phyloP scores from a whole-genome alignment of 2,888 invertebrate species.

The Drosophila parthenogenetica region DNA sequence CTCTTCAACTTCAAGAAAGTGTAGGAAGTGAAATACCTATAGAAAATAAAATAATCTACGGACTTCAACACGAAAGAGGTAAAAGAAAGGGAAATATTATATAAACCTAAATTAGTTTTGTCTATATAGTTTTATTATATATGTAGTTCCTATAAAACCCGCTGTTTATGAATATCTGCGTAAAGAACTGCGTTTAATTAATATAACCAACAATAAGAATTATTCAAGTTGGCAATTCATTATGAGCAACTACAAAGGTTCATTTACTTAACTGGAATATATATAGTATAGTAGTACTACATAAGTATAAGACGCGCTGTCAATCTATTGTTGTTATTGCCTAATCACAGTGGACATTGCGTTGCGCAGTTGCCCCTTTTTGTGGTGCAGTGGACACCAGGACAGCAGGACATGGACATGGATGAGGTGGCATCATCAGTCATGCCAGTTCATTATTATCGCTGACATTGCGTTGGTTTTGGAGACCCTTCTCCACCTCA shows the following conservation, averaged over 20 bases:
- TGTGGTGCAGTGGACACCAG: constrained; percentile 6
- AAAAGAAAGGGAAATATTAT: no score
- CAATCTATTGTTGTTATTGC: constrained; percentile 27
- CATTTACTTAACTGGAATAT: not conserved
- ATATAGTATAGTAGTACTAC: not conserved
- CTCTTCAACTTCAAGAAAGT: no score
- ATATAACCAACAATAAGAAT: constrained; percentile 42
- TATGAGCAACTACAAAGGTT: constrained; percentile 39
- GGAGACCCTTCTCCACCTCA: constrained; percentile 8
- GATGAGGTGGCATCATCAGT: constrained; percentile 69
- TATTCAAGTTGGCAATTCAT: constrained; percentile 48
- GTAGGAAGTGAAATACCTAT: no score
- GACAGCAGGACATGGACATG: not conserved
- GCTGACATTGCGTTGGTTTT: constrained; percentile 63
- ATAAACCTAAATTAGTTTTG: no score
- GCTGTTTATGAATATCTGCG: no score
- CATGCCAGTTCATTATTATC: constrained; percentile 79
- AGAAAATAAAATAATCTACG: no score
- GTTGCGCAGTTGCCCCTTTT: constrained; percentile 31
- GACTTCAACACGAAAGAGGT: no score
- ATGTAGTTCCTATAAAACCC: no score
- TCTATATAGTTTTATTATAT: no score
- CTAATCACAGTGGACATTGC: constrained; percentile 45
- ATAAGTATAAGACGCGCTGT: constrained; percentile 1
- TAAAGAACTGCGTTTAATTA: constrained; percentile 69